A percentile compares a stretch with the other conserved stretches of the same genome.
Evolutionary conservation across 2,113 vertebrate genomes (phyloP).

Genomic region (Paramisgurnus dabryanus): DNA sequence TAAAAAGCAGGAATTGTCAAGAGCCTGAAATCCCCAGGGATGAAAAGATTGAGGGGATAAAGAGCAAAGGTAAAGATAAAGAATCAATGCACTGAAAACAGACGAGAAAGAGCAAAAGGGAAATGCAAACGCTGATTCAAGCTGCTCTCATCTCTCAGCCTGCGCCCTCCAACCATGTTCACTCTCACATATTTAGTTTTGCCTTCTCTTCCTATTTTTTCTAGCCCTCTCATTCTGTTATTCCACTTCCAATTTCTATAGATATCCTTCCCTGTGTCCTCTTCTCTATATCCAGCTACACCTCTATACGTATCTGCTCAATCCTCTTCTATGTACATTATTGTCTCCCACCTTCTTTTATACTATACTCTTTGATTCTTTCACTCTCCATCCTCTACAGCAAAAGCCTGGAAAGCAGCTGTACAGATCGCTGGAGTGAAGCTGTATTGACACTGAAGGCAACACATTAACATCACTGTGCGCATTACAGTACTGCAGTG

Average conservation of each 20-base stretch:
- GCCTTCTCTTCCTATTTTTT: constrained; percentile 4
- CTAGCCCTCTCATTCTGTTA: not conserved
- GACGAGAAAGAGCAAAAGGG: constrained; percentile 47
- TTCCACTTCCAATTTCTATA: not conserved
- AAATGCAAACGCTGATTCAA: constrained; percentile 65
- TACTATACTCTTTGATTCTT: not conserved
- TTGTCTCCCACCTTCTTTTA: constrained; percentile 39
- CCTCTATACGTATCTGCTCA: constrained; percentile 6
- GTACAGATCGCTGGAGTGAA: constrained; percentile 58
- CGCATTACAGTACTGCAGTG: constrained; percentile 59
- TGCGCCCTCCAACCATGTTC: constrained; percentile 60
- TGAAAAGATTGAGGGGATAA: constrained; percentile 56
- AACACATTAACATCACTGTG: constrained; percentile 63
- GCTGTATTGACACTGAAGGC: constrained; percentile 66
- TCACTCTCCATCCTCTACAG: constrained; percentile 52
- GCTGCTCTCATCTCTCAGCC: constrained; percentile 59
- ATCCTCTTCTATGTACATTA: constrained; percentile 19
- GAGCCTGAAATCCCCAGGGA: constrained; percentile 59
- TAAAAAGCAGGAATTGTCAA: constrained; percentile 24
- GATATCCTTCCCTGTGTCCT: constrained; percentile 4
- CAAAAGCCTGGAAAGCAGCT: constrained; percentile 66
- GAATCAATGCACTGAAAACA: constrained; percentile 47
- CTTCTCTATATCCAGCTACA: not conserved
- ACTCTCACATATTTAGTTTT: constrained; percentile 59
- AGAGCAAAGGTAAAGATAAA: constrained; percentile 54